Conservation (phyloP, 2,113 vertebrate species). For the Excalfactoria chinensis region DNA sequence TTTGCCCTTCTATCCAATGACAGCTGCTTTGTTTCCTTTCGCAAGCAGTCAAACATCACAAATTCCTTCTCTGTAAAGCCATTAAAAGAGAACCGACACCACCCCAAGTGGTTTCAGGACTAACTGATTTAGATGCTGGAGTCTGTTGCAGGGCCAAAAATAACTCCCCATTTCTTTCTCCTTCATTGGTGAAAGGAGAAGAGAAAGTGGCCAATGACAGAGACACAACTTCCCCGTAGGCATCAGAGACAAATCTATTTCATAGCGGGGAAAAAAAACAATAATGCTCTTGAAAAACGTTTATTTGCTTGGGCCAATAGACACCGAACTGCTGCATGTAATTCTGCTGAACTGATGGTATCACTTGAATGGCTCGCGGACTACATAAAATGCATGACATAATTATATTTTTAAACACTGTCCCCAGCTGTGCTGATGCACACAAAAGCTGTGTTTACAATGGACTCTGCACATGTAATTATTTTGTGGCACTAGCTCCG, state of each 20-base stretch:
- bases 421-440: constrained; percentile 71
- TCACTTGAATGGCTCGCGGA: constrained; percentile 45
- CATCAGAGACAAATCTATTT: constrained; percentile 66
- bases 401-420: constrained; percentile 70
- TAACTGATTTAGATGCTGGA: constrained; percentile 66
- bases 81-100: constrained; percentile 31
- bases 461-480: constrained; percentile 66
- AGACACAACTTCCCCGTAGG: constrained; percentile 32
- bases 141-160: constrained; percentile 69
- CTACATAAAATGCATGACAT: constrained; percentile 63
- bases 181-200: constrained; percentile 69
- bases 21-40: constrained; percentile 29
- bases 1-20: constrained; percentile 19
- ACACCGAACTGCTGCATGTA: constrained; percentile 44
- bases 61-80: constrained; percentile 29
- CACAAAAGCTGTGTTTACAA: constrained; percentile 73
- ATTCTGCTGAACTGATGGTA: constrained; percentile 40
- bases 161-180: constrained; percentile 51
- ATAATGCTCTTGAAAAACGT: constrained; percentile 42
- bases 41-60: constrained; percentile 1
- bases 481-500: constrained; percentile 62
- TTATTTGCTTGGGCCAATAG: constrained; percentile 48
- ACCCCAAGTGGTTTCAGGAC: constrained; percentile 60
- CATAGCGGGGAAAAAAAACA: constrained; percentile 18
- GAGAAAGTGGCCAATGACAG: constrained; percentile 65